Evolutionary conservation across 1,140 invertebrate species (phyloP).

Genomic region (Bradysia coprophila): DNA sequence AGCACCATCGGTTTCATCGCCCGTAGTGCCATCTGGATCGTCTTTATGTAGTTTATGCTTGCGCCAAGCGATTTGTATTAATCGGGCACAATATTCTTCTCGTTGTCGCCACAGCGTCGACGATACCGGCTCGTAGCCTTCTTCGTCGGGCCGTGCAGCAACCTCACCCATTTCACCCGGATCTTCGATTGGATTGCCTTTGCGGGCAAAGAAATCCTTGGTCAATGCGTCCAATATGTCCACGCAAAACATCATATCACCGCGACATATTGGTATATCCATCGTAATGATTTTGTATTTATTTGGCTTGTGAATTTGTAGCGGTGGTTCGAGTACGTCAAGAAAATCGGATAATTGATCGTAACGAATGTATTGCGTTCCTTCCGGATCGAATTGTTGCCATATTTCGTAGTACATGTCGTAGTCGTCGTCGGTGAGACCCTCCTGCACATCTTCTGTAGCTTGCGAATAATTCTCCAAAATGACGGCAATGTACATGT

Average conservation of each 20-base stretch:
- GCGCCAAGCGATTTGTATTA: slow-evolving; percentile 89
- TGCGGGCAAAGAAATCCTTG: slow-evolving; percentile 91
- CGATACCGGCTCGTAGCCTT: slow-evolving; percentile 80
- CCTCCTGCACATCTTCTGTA: slow-evolving; percentile 96
- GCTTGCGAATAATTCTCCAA: slow-evolving; percentile 97
- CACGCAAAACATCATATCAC: slow-evolving; percentile 90
- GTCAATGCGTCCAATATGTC: slow-evolving; percentile 93
- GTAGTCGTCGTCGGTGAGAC: slow-evolving; percentile 95
- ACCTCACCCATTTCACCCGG: slow-evolving; percentile 67
- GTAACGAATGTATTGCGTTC: slow-evolving; percentile 91
- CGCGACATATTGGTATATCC: slow-evolving; percentile 96
- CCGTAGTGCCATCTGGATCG: slow-evolving; percentile 15
- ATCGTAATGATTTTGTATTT: slow-evolving; percentile 97
- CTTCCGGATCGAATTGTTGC: slow-evolving; percentile 96
- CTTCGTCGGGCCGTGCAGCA: slow-evolving; percentile 54
- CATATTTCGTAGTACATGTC: slow-evolving; percentile 99
- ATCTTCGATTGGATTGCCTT: slow-evolving; percentile 81
- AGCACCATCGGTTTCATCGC: slow-evolving; percentile 13
- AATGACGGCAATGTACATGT: slow-evolving; percentile 99
- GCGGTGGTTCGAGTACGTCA: slow-evolving; percentile 80
- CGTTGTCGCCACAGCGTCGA: slow-evolving; percentile 87
- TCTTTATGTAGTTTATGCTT: slow-evolving; percentile 55
- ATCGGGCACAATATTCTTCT: slow-evolving; percentile 85
- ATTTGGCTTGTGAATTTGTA: slow-evolving; percentile 95
- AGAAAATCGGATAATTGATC: slow-evolving; percentile 87